Evolutionary conservation across 2,888 invertebrate species (phyloP), one percentile per base, ranked within the genome.

Genomic region (Cremastinae sp.): DNA sequence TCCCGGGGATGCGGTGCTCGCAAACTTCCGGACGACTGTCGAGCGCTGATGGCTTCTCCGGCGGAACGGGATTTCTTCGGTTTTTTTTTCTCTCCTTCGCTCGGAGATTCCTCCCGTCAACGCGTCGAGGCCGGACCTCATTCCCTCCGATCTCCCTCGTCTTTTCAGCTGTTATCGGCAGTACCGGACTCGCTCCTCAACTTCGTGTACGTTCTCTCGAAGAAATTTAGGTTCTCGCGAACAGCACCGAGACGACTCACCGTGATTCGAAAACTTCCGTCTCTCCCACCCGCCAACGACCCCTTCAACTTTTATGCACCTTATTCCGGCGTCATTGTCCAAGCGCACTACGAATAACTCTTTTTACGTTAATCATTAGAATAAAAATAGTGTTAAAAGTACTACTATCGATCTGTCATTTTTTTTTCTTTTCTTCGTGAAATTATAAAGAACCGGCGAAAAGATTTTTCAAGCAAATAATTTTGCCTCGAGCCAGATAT

Each of bases 41-140:
- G 56, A 49, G 51, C 58, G 51, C 28, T 41, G 34, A 41, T 43
- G 56, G 36, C 20, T 79, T 75, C 79, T 79, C 76, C 78, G 66
- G 72, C 78, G 66, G 72, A 78, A 79, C 78, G 66, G 78, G 74
- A 79, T 79, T 81, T 79, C 75, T 72, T 78, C 75, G 73, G 74
- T 49, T 59, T 54, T 36, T 34, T 56, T 18, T 51, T 18, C 4
- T 22, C 22, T 41, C 4, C 22, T 49, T 49, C 28, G 28, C 5
- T 2, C 28, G 28, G 28, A 28, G 5, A 28, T 28, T 65, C 18
- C 7, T 43, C 43, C 10, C 28, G 9, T 7, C 47, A 14, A 2
- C 45, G 28, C 28, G 28, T 28, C 45, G 22, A 45, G 59, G 49
- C 53, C 14, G 41, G 41, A 49, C 51, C 49, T 64, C 62, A 47